Percentiles rank a stretch among this genome's conserved stretches.
Conservation (phyloP, 2,888 invertebrate genomes). For the Pheosia gnoma region DNA sequence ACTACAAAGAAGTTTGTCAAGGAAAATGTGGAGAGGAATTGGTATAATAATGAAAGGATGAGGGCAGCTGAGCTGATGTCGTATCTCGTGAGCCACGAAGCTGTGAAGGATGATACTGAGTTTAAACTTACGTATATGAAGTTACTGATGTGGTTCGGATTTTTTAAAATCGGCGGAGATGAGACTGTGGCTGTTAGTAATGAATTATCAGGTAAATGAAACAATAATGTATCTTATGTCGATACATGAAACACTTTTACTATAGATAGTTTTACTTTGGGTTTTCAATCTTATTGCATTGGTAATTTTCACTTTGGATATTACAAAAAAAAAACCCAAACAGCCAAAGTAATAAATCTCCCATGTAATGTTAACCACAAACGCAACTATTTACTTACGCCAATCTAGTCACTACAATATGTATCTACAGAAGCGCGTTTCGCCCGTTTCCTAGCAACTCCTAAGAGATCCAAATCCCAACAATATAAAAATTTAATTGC, state of each 20-base stretch:
- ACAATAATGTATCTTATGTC: not conserved
- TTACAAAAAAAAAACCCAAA: too few relatives aligned
- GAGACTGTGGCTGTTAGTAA: conserved; percentile 78
- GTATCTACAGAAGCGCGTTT: too few relatives aligned
- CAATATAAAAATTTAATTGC: not conserved
- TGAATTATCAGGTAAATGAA: conserved; percentile 84
- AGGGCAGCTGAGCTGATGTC: conserved; percentile 84
- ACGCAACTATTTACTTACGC: too few relatives aligned
- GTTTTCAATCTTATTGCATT: too few relatives aligned
- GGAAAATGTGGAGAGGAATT: conserved; percentile 79
- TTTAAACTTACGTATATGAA: conserved; percentile 88
- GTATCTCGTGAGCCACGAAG: conserved; percentile 81
- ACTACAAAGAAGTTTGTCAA: conserved; percentile 79
- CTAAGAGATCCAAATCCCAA: too few relatives aligned
- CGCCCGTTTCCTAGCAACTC: too few relatives aligned
- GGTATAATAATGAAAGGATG: conserved; percentile 88
- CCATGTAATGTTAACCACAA: too few relatives aligned
- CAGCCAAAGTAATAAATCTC: too few relatives aligned
- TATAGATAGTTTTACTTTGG: too few relatives aligned
- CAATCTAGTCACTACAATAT: too few relatives aligned
- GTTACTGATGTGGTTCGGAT: conserved; percentile 86
- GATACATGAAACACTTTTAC: too few relatives aligned
- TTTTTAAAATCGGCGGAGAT: conserved; percentile 84
- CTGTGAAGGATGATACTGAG: conserved; percentile 81
- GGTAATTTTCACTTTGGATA: too few relatives aligned